Evolutionary conservation across 2,797 vertebrate genomes (phyloP).

Genomic region (Notolabrus celidotus): DNA sequence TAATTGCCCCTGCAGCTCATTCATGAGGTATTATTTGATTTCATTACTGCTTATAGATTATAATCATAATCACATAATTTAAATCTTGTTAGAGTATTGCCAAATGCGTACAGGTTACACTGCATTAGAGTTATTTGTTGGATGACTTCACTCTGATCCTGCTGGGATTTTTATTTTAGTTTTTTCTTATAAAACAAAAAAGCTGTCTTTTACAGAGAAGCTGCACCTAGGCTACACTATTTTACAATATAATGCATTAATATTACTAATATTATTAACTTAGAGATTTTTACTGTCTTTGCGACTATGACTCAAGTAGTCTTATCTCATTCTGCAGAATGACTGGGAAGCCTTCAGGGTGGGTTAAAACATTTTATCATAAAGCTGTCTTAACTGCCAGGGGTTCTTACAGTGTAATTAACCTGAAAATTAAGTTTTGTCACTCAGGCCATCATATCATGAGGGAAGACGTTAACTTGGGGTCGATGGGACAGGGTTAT

Average conservation of each 20-base stretch:
- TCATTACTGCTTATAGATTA: not conserved
- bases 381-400: constrained; percentile 6
- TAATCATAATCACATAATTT: not conserved
- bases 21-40: constrained; percentile 1
- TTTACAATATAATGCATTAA: too few species aligned
- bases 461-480: constrained; percentile 23
- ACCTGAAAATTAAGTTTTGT: constrained; percentile 21
- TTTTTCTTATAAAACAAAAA: not conserved
- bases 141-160: not conserved
- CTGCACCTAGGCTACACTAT: not conserved
- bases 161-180: not conserved
- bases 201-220: not conserved
- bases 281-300: too few species aligned
- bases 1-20: constrained; percentile 13
- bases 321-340: not conserved
- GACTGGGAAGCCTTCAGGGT: not conserved
- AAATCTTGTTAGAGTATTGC: not conserved
- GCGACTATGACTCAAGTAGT: not conserved
- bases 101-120: not conserved
- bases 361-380: not conserved
- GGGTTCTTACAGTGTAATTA: constrained; percentile 8
- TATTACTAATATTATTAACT: too few species aligned
- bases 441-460: constrained; percentile 12
- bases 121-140: not conserved
- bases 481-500: constrained; percentile 27